Evolutionary conservation across 2,888 invertebrate genomes (phyloP), one percentile per base, ranked within the genome.

Genomic region (Megaustenia siamemsis): DNA sequence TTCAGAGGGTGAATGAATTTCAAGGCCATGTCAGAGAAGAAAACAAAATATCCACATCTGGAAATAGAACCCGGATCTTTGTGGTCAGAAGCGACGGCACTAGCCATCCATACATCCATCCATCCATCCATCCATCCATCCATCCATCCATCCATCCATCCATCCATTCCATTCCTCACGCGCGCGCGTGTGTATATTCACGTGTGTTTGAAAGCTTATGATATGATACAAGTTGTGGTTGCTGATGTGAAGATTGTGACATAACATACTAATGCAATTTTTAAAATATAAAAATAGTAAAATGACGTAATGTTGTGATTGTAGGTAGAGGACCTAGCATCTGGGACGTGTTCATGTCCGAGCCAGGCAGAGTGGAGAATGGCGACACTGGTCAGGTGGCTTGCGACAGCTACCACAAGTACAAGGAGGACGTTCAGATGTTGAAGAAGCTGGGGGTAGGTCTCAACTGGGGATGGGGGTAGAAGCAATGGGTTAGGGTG

Each of bases 341-440:
- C 28, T 92, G 92, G 96, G 96, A 97, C 92, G 94, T 94, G 18
- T 95, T 95, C 88, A 95, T 95, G 0, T 93, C 92, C 85, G 94
- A 95, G 40, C 94, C 95, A 35, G 96, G 96, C 84, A 95, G 95
- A 93, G 95, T 96, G 53, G 95, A 93, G 0, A 96, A 96, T 88
- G 90, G 94, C 32, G 95, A 95, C n/a, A 96, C 95, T 49, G 96
- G 95, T 0, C 96, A 96, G 90, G 93, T 96, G 0, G 95, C 96
- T 0, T 95, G 96, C 83, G 96, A 96, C 92, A 96, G 96, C 45
- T 96, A 96, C 93, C 95, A 96, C 92, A 95, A 94, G 86, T 95
- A 95, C 92, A 94, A 94, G 88, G 95, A 95, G 40, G 96, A 97
- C 89, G 95, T 96, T 0, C 90, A 93, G 69, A 92, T 96, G 69